Conservation (phyloP, 92 coral and sea anemone genomes). For the Epizoanthus rinbou region DNA sequence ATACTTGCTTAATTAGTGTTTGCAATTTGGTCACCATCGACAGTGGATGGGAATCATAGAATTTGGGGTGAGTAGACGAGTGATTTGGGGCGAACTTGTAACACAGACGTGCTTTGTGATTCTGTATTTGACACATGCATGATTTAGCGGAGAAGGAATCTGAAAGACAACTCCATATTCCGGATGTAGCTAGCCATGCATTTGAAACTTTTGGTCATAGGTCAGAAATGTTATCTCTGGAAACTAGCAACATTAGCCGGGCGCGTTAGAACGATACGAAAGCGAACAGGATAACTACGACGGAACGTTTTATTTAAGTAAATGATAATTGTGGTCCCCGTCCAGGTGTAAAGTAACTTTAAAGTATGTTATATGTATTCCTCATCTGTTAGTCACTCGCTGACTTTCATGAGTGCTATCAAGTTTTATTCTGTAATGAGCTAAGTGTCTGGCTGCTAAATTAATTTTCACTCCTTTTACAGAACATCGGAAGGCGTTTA, state of each 20-base stretch:
- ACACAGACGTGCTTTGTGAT: slow-evolving; percentile 17
- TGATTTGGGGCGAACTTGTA: neutral
- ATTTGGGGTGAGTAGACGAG: neutral
- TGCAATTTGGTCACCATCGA: neutral
- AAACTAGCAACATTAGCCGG: neutral
- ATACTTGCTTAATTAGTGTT: neutral
- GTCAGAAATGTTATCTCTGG: slow-evolving; percentile 32
- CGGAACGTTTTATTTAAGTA: too few species aligned
- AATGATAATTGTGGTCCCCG: too few species aligned
- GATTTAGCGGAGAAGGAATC: slow-evolving; percentile 10
- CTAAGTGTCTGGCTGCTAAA: neutral
- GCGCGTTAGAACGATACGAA: too few species aligned
- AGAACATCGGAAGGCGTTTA: slow-evolving; percentile 21
- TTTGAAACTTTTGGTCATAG: slow-evolving; percentile 23
- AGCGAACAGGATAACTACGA: too few species aligned
- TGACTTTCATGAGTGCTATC: too few species aligned
- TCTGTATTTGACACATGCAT: neutral
- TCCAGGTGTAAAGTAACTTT: too few species aligned
- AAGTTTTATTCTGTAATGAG: too few species aligned
- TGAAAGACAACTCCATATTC: neutral
- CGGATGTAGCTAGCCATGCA: slow-evolving; percentile 17
- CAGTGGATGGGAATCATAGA: neutral
- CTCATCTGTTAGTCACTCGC: too few species aligned
- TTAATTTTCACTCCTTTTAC: slow-evolving; percentile 20
- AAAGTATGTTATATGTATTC: too few species aligned